Percentiles rank a stretch among this genome's conserved stretches.
Conservation (phyloP, 2,113 vertebrate species). For the Bufo gargarizans region DNA sequence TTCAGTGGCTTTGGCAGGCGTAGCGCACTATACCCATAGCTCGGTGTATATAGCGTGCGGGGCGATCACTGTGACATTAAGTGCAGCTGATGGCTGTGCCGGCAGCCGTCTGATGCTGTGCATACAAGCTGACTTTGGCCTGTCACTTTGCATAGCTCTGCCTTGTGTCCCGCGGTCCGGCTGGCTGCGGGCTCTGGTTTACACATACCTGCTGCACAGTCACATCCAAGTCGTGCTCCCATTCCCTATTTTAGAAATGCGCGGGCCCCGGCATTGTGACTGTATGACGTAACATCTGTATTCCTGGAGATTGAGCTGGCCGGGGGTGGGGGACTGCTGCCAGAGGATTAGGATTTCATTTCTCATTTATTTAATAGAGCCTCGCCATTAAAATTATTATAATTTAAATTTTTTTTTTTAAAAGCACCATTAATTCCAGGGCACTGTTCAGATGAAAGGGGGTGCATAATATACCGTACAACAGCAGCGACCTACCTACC, state of each 20-base stretch:
- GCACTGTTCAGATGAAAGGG: too few relatives aligned
- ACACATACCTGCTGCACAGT: constrained; percentile 35
- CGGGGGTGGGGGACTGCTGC: too few relatives aligned
- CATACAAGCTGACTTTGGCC: background rate
- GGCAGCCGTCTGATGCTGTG: background rate
- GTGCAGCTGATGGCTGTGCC: background rate
- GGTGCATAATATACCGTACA: too few relatives aligned
- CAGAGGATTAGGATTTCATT: too few relatives aligned
- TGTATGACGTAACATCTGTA: constrained; percentile 17
- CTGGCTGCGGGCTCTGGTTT: background rate
- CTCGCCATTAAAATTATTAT: too few relatives aligned
- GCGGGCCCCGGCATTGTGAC: constrained; percentile 2
- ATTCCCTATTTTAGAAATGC: constrained; percentile 54
- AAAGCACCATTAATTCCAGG: too few relatives aligned
- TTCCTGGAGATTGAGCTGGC: background rate
- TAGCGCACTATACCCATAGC: too few relatives aligned
- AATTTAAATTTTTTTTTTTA: too few relatives aligned
- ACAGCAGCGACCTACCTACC: too few relatives aligned
- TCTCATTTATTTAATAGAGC: too few relatives aligned
- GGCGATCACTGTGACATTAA: background rate
- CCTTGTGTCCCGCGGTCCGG: background rate
- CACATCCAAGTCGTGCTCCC: constrained; percentile 15
- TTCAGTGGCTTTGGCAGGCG: too few relatives aligned
- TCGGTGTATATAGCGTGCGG: background rate
- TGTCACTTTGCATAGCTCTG: constrained; percentile 6